These are phyloP conservation scores for Nicator chloris DNA, from an alignment of 2,113 vertebrate genomes.

Conservation along the genomic window DNA sequence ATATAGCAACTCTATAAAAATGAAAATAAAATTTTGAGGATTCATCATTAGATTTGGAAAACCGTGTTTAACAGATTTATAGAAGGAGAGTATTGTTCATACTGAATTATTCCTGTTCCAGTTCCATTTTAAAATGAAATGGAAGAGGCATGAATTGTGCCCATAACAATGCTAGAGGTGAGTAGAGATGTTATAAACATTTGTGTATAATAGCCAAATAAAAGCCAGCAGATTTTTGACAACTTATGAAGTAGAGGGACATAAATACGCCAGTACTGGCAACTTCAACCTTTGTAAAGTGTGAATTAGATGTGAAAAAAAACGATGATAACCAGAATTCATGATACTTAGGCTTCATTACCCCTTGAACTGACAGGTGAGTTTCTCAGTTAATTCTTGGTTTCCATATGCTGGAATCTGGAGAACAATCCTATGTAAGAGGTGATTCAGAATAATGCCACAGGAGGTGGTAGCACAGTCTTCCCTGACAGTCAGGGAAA, in stretches of 20 bases:
- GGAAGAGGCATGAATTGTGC: background rate
- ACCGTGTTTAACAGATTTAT: constrained; percentile 4
- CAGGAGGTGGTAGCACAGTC: background rate
- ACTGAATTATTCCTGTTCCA: background rate
- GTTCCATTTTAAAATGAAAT: background rate
- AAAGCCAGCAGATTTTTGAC: background rate
- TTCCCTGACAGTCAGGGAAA: background rate
- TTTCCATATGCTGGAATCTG: background rate
- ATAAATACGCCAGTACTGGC: background rate
- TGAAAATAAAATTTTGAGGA: constrained; percentile 14
- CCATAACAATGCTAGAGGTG: background rate
- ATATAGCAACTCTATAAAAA: constrained; percentile 9
- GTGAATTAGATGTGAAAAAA: background rate
- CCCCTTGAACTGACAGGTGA: background rate
- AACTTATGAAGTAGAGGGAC: background rate
- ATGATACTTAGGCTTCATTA: background rate
- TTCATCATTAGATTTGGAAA: constrained; percentile 26
- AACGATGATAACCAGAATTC: background rate
- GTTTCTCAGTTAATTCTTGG: background rate
- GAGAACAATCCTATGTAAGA: background rate
- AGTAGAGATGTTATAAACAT: background rate
- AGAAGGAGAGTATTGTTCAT: background rate
- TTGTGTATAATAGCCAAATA: background rate
- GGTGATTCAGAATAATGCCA: background rate
- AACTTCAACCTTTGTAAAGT: background rate